Evolutionary conservation across 2,113 vertebrate species (phyloP).

Genomic region (Orthonyx spaldingii): DNA sequence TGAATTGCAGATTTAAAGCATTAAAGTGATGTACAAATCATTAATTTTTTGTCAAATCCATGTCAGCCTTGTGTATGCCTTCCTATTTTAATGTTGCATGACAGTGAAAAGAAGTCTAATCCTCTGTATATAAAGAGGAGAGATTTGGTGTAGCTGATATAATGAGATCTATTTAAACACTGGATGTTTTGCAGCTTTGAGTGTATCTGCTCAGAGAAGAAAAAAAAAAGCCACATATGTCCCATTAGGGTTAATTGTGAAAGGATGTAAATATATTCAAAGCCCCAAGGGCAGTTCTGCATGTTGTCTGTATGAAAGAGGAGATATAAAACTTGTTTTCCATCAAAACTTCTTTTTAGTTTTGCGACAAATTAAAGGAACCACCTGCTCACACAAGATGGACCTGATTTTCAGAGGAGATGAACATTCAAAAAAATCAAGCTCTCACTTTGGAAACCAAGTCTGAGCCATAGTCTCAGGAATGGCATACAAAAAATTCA

Average conservation of each 20-base stretch:
- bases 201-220: constrained; percentile 51
- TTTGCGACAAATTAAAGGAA: constrained; percentile 57
- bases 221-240: constrained; percentile 56
- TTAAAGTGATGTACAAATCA: constrained; percentile 85
- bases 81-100: constrained; percentile 81
- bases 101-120: constrained; percentile 77
- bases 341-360: constrained; percentile 55
- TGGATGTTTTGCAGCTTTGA: constrained; percentile 71
- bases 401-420: neutral
- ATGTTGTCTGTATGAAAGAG: constrained; percentile 60
- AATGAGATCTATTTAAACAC: constrained; percentile 74
- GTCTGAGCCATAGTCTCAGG: neutral
- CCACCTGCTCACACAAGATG: neutral
- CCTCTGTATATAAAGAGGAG: constrained; percentile 71
- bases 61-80: constrained; percentile 78
- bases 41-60: constrained; percentile 84
- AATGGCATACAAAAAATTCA: neutral
- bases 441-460: neutral
- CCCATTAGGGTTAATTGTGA: constrained; percentile 76
- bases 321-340: constrained; percentile 59
- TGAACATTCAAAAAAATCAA: neutral
- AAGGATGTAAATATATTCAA: constrained; percentile 72
- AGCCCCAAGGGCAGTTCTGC: constrained; percentile 62
- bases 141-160: constrained; percentile 71
- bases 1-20: constrained; percentile 83